Percentiles rank a stretch among this genome's conserved stretches.
Conservation (phyloP, 2,888 invertebrate genomes). For the Sarcophaga rosellei region DNA sequence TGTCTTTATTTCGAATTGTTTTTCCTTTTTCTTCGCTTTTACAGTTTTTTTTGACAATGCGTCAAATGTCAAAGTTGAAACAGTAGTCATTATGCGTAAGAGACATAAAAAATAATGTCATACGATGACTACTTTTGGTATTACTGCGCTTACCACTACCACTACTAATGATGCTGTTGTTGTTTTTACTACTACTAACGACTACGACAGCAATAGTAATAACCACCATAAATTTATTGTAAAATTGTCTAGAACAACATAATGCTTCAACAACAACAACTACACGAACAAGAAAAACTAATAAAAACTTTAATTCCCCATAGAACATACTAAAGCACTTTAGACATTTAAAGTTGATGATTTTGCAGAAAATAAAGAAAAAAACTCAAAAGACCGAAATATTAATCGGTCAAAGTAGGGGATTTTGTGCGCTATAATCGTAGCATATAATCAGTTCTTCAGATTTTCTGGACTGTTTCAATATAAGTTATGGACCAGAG, state of each 20-base stretch:
- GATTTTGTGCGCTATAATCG: too few species aligned
- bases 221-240: conserved; percentile 39
- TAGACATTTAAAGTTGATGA: conserved; percentile 41
- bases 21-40: not conserved
- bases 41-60: conserved; percentile 46
- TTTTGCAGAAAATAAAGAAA: conserved; percentile 40
- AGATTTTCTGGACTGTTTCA: too few species aligned
- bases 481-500: not conserved
- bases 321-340: conserved; percentile 37
- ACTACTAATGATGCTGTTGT: not conserved
- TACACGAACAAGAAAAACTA: not conserved
- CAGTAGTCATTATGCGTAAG: conserved; percentile 56
- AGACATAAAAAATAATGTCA: conserved; percentile 59
- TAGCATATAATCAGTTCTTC: too few species aligned
- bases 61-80: conserved; percentile 62
- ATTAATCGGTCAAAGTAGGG: too few species aligned
- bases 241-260: conserved; percentile 33
- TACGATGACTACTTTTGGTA: conserved; percentile 9
- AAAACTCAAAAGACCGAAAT: not conserved
- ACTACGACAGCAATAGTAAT: conserved; percentile 13
- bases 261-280: not conserved
- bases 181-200: conserved; percentile 19
- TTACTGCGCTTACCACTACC: not conserved
- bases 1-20: too few species aligned
- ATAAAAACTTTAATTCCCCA: conserved; percentile 30